phyloP scores from a whole-genome alignment of 2,113 vertebrate genomes.

The Sitta europaea region DNA sequence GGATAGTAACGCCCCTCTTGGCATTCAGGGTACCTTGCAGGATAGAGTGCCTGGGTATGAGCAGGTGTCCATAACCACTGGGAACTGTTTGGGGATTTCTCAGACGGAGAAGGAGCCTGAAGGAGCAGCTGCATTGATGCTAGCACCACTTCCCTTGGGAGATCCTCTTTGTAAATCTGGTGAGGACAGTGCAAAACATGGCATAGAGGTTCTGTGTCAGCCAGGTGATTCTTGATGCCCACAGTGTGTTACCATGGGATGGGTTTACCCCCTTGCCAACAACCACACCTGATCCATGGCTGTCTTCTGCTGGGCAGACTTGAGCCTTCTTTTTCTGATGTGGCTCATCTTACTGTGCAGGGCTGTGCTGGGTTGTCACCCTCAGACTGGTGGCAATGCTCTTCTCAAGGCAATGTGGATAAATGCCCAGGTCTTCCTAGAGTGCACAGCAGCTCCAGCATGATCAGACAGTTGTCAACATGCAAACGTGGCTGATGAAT shows the following conservation, averaged over 20 bases:
- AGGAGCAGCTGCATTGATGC: not conserved
- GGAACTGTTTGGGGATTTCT: not conserved
- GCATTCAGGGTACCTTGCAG: not conserved
- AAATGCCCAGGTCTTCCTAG: not conserved
- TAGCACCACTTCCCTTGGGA: not conserved
- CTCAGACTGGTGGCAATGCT: not conserved
- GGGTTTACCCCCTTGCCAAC: rapidly evolving
- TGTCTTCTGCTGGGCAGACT: not conserved
- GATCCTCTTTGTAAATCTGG: not conserved
- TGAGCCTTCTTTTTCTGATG: not conserved
- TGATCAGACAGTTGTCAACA: not conserved
- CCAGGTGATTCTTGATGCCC: not conserved
- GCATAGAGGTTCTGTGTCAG: not conserved
- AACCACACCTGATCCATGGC: not conserved
- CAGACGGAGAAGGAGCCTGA: too few species aligned
- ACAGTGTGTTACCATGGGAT: not conserved
- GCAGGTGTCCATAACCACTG: not conserved
- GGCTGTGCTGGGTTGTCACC: not conserved
- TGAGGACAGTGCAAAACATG: not conserved
- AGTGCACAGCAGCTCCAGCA: not conserved
- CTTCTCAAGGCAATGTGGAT: not conserved
- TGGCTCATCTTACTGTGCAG: not conserved
- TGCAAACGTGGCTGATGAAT: not conserved
- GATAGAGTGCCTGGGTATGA: not conserved
- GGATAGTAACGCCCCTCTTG: rapidly evolving